phyloP scores from a whole-genome alignment of 2,888 invertebrate genomes.

The Lasioglossum morio region DNA sequence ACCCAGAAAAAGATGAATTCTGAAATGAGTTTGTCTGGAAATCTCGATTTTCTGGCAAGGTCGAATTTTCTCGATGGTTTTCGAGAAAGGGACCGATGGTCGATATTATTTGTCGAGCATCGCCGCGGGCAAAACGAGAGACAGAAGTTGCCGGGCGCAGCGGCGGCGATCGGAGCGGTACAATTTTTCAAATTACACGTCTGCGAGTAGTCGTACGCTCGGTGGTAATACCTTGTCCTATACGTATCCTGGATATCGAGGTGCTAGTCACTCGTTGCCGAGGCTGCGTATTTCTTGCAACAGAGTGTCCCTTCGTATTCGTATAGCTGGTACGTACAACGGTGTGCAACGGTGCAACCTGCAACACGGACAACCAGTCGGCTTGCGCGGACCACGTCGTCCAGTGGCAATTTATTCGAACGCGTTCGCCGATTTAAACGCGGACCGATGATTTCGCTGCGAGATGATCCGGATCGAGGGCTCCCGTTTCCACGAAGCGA shows the following conservation, averaged over 20 bases:
- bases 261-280: constrained; percentile 16
- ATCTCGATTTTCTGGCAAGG: background rate
- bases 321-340: background rate
- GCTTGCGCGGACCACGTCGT: background rate
- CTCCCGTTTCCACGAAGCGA: constrained; percentile 6
- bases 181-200: constrained; percentile 55
- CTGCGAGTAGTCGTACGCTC: background rate
- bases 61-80: background rate
- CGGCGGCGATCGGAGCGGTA: constrained; percentile 24
- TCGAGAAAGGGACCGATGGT: background rate
- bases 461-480: constrained; percentile 10
- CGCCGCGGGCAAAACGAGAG: background rate
- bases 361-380: constrained; percentile 1
- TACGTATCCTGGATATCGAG: constrained; percentile 34
- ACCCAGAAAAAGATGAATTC: background rate
- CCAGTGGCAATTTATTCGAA: constrained; percentile 18
- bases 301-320: constrained; percentile 20
- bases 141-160: constrained; percentile 1
- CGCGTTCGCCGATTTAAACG: constrained; percentile 19
- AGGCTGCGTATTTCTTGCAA: constrained; percentile 27
- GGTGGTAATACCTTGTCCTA: constrained; percentile 41
- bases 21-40: too few relatives aligned
- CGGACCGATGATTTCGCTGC: constrained; percentile 22
- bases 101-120: background rate
- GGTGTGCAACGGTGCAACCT: background rate